Percentiles rank a stretch among this genome's conserved stretches.
Conservation (phyloP, 2,797 vertebrate species). For the Eulemur albifrons region DNA sequence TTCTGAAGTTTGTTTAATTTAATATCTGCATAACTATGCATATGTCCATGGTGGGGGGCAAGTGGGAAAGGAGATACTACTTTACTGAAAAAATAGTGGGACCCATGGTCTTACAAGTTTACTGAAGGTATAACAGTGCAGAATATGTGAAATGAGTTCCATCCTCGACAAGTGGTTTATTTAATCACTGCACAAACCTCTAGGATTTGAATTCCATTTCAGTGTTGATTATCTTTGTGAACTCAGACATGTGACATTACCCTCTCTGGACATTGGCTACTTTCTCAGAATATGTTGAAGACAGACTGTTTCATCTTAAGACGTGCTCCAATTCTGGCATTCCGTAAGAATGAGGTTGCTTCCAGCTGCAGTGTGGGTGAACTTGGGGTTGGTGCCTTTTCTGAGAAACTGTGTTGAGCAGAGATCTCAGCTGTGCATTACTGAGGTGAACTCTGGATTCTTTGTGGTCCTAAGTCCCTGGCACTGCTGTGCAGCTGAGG, state of each 20-base stretch:
- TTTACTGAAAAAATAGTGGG: background rate
- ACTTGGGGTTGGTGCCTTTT: background rate
- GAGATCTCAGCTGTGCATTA: background rate
- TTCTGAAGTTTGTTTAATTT: background rate
- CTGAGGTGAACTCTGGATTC: background rate
- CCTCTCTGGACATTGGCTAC: background rate
- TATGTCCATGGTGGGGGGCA: accelerated
- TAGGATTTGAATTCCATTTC: background rate
- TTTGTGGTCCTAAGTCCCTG: background rate
- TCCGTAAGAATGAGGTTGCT: background rate
- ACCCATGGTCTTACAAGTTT: background rate
- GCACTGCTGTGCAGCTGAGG: background rate
- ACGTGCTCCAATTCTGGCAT: background rate
- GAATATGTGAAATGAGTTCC: accelerated
- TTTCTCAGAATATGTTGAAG: background rate
- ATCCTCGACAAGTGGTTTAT: background rate
- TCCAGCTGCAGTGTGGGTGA: background rate
- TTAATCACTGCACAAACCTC: accelerated
- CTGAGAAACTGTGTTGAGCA: background rate
- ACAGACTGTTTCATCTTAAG: background rate
- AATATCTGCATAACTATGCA: background rate
- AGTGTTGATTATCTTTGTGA: background rate
- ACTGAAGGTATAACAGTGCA: background rate
- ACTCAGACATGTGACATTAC: background rate
- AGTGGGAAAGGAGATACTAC: background rate